A percentile compares a stretch with the other conserved stretches of the same genome.
These are phyloP conservation scores for Oryzias woworae DNA, from an alignment of 2,113 vertebrate species.

Conservation along the genomic window DNA sequence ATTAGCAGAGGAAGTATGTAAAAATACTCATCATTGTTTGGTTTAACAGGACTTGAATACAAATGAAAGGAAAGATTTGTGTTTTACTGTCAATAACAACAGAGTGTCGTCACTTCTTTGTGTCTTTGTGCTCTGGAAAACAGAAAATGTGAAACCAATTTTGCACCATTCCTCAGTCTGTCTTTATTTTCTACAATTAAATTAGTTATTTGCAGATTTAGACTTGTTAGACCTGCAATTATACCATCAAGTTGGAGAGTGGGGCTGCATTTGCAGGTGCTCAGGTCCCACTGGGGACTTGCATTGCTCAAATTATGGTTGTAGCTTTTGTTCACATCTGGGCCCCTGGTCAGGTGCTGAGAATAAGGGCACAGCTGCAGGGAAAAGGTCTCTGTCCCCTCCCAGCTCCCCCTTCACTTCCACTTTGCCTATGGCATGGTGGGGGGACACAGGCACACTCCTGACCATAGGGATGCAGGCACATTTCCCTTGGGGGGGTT, in stretches of 20 bases:
- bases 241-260: conserved; percentile 62
- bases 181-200: conserved; percentile 59
- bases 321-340: conserved; percentile 70
- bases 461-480: conserved; percentile 68
- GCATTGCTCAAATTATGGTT: conserved; percentile 74
- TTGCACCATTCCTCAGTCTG: conserved; percentile 37
- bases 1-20: background rate
- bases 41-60: conserved; percentile 1
- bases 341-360: conserved; percentile 70
- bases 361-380: conserved; percentile 77
- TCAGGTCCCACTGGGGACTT: conserved; percentile 66
- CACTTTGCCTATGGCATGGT: conserved; percentile 43
- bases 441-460: conserved; percentile 45
- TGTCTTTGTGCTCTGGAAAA: conserved; percentile 56
- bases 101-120: background rate
- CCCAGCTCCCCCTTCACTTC: conserved; percentile 1
- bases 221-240: conserved; percentile 69
- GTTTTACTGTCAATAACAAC: conserved; percentile 34
- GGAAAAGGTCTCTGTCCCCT: conserved; percentile 41
- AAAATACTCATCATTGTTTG: conserved; percentile 4
- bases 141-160: conserved; percentile 46
- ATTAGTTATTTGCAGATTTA: conserved; percentile 58
- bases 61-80: background rate
- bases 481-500: conserved; percentile 58
- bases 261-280: conserved; percentile 71